A percentile compares a stretch with the other conserved stretches of the same genome.
Conservation (phyloP, 2,797 vertebrate species). For the Neopelma chrysocephalum region DNA sequence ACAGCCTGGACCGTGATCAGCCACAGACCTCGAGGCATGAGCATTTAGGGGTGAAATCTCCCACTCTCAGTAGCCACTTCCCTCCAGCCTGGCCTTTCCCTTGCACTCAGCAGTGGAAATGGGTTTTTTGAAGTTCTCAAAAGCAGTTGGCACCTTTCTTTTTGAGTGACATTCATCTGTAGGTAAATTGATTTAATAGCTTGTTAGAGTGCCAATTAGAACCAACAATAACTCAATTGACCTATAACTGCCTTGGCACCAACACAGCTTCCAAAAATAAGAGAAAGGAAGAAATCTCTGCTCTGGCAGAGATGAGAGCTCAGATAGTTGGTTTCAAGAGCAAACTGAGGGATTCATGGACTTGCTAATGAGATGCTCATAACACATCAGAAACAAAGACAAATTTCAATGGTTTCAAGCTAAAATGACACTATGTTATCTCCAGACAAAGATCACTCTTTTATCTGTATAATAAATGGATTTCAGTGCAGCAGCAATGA, state of each 20-base stretch:
- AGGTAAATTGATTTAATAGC: slow-evolving; percentile 68
- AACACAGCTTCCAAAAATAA: slow-evolving; percentile 45
- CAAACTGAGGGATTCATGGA: slow-evolving; percentile 33
- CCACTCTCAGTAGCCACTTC: neutral
- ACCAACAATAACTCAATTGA: slow-evolving; percentile 71
- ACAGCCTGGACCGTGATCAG: neutral
- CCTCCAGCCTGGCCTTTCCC: neutral
- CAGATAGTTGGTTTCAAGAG: slow-evolving; percentile 40
- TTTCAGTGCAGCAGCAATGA: slow-evolving; percentile 34
- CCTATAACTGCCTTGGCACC: slow-evolving; percentile 66
- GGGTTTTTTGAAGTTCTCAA: neutral
- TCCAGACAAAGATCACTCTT: slow-evolving; percentile 52
- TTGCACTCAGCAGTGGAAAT: neutral
- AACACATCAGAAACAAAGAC: slow-evolving; percentile 59
- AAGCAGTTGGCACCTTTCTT: slow-evolving; percentile 56
- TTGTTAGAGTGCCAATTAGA: slow-evolving; percentile 68
- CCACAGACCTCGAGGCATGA: neutral
- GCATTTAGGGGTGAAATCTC: neutral
- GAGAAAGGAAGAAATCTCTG: slow-evolving; percentile 38
- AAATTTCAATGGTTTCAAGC: slow-evolving; percentile 54
- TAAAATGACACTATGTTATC: slow-evolving; percentile 52
- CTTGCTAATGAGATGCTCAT: slow-evolving; percentile 55
- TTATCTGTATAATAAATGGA: slow-evolving; percentile 46
- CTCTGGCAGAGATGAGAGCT: slow-evolving; percentile 42
- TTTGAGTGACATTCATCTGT: slow-evolving; percentile 62